Conservation (phyloP, 2,888 invertebrate genomes). For the Stictocephala bisonia region DNA sequence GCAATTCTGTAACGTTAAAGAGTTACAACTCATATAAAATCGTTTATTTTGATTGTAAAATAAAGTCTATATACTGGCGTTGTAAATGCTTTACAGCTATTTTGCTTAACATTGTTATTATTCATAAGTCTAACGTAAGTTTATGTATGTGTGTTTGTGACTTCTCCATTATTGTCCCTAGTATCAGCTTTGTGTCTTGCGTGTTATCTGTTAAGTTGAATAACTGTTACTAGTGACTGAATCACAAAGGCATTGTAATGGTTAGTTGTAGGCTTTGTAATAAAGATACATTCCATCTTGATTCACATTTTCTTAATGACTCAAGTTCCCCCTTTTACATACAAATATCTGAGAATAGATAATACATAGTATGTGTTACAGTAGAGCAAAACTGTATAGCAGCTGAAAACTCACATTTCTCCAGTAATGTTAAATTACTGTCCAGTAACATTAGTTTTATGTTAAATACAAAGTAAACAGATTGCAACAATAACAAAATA, state of each 20-base stretch:
- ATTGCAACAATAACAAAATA: too few relatives aligned
- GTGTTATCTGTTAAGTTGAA: background rate
- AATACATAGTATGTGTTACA: too few relatives aligned
- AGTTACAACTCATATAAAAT: constrained; percentile 5
- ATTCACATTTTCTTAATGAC: constrained; percentile 31
- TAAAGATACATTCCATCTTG: constrained; percentile 44
- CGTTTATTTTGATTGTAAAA: constrained; percentile 27
- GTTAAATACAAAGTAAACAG: too few relatives aligned
- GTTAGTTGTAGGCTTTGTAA: constrained; percentile 44
- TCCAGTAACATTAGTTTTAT: too few relatives aligned
- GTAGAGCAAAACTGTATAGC: too few relatives aligned
- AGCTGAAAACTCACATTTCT: too few relatives aligned
- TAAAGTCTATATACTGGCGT: constrained; percentile 26
- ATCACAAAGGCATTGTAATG: constrained; percentile 33
- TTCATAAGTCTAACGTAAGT: constrained; percentile 39
- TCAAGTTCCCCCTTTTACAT: too few relatives aligned
- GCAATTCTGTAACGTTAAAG: constrained; percentile 10
- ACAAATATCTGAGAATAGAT: too few relatives aligned
- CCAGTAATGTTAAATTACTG: too few relatives aligned
- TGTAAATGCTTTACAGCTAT: constrained; percentile 31
- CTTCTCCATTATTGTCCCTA: constrained; percentile 24
- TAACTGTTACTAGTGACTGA: constrained; percentile 1
- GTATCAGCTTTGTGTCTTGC: constrained; percentile 23
- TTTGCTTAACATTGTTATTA: constrained; percentile 43
- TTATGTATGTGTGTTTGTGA: constrained; percentile 17